phyloP scores from a whole-genome alignment of 2,797 vertebrate species.

The Lophura swinhoii region DNA sequence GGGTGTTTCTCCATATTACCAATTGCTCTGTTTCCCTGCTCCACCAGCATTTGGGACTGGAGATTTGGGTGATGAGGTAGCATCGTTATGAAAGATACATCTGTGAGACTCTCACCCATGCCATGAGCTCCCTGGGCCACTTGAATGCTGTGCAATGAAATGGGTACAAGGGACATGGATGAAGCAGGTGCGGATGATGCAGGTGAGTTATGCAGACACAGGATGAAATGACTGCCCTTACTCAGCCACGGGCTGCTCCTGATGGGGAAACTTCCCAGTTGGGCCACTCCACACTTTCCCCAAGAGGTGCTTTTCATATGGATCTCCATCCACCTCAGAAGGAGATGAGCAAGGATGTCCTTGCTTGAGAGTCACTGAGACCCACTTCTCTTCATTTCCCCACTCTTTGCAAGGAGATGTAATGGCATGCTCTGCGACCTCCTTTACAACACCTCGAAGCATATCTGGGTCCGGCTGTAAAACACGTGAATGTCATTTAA shows the following conservation, averaged over 20 bases:
- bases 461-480: not conserved
- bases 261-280: not conserved
- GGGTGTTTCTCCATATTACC: not conserved
- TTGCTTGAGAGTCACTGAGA: not conserved
- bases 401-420: not conserved
- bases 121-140: accelerated
- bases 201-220: not conserved
- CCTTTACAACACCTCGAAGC: accelerated
- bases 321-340: accelerated
- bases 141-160: not conserved
- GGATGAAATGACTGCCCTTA: not conserved
- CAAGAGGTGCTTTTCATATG: accelerated
- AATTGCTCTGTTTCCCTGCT: not conserved
- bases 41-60: not conserved
- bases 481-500: not conserved
- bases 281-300: not conserved
- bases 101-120: not conserved
- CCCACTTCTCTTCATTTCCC: accelerated
- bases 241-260: not conserved
- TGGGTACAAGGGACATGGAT: not conserved
- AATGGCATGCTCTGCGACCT: not conserved
- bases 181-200: accelerated
- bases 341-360: not conserved
- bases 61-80: not conserved
- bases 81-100: not conserved